Evolutionary conservation across 1,140 invertebrate species (phyloP).

Genomic region (Hyphantria cunea): DNA sequence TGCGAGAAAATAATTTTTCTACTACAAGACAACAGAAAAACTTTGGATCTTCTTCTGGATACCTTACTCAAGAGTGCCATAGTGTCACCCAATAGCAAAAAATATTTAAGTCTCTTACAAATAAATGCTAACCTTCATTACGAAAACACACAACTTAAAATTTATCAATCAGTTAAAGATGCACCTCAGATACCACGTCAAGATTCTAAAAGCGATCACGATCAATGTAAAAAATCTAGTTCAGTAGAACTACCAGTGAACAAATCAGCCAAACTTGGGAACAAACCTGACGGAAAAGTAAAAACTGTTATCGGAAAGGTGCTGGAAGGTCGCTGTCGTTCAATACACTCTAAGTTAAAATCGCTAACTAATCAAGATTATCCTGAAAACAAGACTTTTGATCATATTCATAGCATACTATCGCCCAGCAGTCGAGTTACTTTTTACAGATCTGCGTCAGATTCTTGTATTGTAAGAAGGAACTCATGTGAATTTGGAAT

Average conservation of each 20-base stretch:
- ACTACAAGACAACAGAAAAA: slow-evolving; percentile 40
- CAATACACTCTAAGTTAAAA: slow-evolving; percentile 8
- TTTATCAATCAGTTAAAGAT: slow-evolving; percentile 21
- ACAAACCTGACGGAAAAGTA: slow-evolving; percentile 14
- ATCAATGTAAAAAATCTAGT: neutral
- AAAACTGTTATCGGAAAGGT: neutral
- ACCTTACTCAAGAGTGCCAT: slow-evolving; percentile 32
- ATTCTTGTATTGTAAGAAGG: slow-evolving; percentile 21
- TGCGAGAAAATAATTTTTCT: slow-evolving; percentile 38
- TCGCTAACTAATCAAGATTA: neutral
- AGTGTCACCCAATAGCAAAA: slow-evolving; percentile 33
- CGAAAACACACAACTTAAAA: slow-evolving; percentile 47
- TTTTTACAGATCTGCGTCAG: slow-evolving; percentile 22
- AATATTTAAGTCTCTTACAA: slow-evolving; percentile 43
- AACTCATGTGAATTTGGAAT: slow-evolving; percentile 20
- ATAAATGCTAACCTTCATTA: slow-evolving; percentile 40
- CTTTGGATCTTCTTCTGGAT: slow-evolving; percentile 35
- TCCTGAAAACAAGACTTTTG: slow-evolving; percentile 6
- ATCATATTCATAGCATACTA: slow-evolving; percentile 9
- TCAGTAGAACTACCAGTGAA: neutral
- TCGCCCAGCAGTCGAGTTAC: slow-evolving; percentile 4
- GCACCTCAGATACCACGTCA: neutral
- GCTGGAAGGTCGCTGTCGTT: neutral
- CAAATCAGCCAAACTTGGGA: neutral
- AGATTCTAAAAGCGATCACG: neutral